A percentile compares a stretch with the other conserved stretches of the same genome.
Evolutionary conservation across 2,888 invertebrate genomes (phyloP).

Genomic region (Ophion slaviceki): DNA sequence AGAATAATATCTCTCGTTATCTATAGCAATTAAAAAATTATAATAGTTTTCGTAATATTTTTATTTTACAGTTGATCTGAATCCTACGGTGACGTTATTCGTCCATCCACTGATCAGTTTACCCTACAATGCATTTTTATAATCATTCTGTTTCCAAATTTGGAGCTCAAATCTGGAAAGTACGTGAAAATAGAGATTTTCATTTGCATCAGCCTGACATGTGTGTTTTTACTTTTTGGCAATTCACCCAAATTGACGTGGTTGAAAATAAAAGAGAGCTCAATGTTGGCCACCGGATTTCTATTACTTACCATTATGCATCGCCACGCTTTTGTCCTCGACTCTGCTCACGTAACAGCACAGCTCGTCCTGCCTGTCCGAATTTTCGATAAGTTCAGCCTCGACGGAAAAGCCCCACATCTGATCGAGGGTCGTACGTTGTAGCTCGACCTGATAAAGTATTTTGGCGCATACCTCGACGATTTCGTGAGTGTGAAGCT

Average conservation of each 20-base stretch:
- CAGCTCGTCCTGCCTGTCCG: slow-evolving; percentile 97
- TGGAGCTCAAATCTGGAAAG: too few species aligned
- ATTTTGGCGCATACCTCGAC: slow-evolving; percentile 99
- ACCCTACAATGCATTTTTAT: too few species aligned
- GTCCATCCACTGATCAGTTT: too few species aligned
- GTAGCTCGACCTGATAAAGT: slow-evolving; percentile 97
- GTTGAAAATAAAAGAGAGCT: not conserved
- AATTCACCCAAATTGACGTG: not conserved
- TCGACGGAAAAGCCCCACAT: slow-evolving; percentile 99
- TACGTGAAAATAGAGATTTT: too few species aligned
- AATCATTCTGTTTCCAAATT: too few species aligned
- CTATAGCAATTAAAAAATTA: too few species aligned
- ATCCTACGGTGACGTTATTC: too few species aligned
- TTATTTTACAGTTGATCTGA: too few species aligned
- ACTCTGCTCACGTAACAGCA: slow-evolving; percentile 98
- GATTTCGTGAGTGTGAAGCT: slow-evolving; percentile 96
- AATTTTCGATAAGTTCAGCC: slow-evolving; percentile 98
- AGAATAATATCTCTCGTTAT: too few species aligned
- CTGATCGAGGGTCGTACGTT: slow-evolving; percentile 94
- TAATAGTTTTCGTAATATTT: too few species aligned
- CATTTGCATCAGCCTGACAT: not conserved
- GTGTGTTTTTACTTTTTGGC: not conserved
- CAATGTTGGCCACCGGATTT: not conserved
- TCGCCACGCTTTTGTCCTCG: slow-evolving; percentile 97
- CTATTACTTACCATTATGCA: slow-evolving; percentile 93